Conservation (phyloP, 2,797 vertebrate genomes). For the Anguilla marmorata region DNA sequence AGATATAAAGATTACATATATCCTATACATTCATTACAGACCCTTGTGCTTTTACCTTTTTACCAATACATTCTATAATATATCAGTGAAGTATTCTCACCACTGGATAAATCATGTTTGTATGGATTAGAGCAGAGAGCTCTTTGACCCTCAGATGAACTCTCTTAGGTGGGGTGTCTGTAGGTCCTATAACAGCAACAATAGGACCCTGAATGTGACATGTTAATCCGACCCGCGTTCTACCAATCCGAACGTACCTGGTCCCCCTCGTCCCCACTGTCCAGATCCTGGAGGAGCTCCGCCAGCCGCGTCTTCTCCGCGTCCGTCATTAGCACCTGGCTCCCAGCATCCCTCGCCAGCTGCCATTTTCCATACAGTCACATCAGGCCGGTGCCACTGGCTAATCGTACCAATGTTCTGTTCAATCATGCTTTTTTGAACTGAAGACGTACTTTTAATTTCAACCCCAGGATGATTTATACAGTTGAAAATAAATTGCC, state of each 20-base stretch:
- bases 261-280: conserved; percentile 63
- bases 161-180: neutral
- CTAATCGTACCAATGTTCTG: neutral
- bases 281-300: conserved; percentile 77
- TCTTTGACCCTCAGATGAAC: neutral
- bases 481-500: neutral
- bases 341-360: conserved; percentile 76
- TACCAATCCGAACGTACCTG: conserved; percentile 71
- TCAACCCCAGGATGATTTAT: neutral
- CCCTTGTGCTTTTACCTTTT: neutral
- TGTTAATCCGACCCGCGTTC: neutral
- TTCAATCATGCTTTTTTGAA: neutral
- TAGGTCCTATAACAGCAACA: neutral
- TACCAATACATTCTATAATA: neutral
- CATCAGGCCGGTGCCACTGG: neutral
- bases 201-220: neutral
- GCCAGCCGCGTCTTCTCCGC: conserved; percentile 78
- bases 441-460: neutral
- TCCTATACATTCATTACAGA: neutral
- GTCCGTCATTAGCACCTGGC: conserved; percentile 71
- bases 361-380: conserved; percentile 60
- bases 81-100: neutral
- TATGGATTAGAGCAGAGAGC: neutral
- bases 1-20: neutral
- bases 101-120: neutral